Conservation (phyloP, 2,888 invertebrate species). For the Brenthis ino region DNA sequence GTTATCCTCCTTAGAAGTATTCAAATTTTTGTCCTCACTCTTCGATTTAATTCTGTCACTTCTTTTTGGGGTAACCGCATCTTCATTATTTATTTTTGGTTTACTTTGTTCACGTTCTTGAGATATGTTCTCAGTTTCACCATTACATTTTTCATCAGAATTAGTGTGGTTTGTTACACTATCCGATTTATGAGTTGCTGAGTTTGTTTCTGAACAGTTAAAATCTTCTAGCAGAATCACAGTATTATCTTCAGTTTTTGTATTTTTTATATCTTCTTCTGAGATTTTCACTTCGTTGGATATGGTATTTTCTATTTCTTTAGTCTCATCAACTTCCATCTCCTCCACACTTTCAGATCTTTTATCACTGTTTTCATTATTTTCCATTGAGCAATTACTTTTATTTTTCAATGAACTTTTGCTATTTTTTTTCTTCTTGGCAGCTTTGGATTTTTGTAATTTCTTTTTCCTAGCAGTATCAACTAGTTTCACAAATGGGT, state of each 20-base stretch:
- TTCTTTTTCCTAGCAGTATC: constrained; percentile 72
- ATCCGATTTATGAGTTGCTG: not conserved
- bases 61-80: constrained; percentile 55
- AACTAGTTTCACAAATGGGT: constrained; percentile 72
- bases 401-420: constrained; percentile 42
- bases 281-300: constrained; percentile 33
- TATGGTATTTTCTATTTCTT: constrained; percentile 33
- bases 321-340: constrained; percentile 41
- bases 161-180: not conserved
- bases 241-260: constrained; percentile 21
- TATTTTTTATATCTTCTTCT: constrained; percentile 18
- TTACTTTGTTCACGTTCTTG: constrained; percentile 29
- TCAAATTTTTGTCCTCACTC: constrained; percentile 51
- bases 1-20: constrained; percentile 49
- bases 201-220: constrained; percentile 37
- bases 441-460: constrained; percentile 50
- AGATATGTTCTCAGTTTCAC: not conserved
- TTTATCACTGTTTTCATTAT: constrained; percentile 35
- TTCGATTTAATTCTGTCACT: constrained; percentile 55
- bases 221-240: constrained; percentile 49
- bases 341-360: constrained; percentile 32
- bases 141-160: not conserved
- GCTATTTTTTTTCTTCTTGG: constrained; percentile 55
- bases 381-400: constrained; percentile 36
- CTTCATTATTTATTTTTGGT: constrained; percentile 30